Evolutionary conservation across 1,140 invertebrate genomes (phyloP), one percentile per base, ranked within the genome.

Genomic region (Nixonia krombeini): DNA sequence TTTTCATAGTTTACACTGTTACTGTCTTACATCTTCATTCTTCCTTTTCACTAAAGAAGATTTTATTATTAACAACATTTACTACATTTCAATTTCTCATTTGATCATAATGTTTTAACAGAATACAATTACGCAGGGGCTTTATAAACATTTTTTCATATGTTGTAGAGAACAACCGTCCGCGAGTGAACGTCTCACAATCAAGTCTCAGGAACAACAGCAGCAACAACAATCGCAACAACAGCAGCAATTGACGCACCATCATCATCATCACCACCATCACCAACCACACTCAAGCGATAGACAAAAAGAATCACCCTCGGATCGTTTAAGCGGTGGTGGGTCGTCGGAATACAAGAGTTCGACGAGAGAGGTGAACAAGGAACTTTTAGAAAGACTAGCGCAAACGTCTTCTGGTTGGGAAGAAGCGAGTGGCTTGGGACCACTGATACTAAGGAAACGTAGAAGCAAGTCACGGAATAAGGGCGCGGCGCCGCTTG

Each of bases 381-480:
- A 83, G 42, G 81, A 83, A 29, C 49, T 83, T 8, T 12, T 86
- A 44, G 85, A 85, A 57, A 78, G 84, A 72, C 80, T 82, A 53
- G 79, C 76, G 37, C 86, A 76, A 80, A 87, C 76, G 78, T 87
- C 74, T 86, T 88, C 81, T 4, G 78, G 74, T 1, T 49, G 81
- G 9, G 75, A 78, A 3, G 81, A 82, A 2, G 65, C 66, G 10
- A 74, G 73, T 53, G 87, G 88, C 66, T 84, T 92, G 46, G 90
- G 91, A 9, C 88, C 89, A 23, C 78, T 91, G 29, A 88, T 91
- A 70, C 81, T 91, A 28, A 86, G 89, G 29, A 92, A 92, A 73
- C 84, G 91, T 65, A 85, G 90, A 51, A 91, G 90, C 71, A 92
- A 92, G 85, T 91, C 89, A 65, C 84, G 90, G 29, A 87, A 86